Conservation (phyloP, 1,140 invertebrate species). For the Dufourea novaeangliae region DNA sequence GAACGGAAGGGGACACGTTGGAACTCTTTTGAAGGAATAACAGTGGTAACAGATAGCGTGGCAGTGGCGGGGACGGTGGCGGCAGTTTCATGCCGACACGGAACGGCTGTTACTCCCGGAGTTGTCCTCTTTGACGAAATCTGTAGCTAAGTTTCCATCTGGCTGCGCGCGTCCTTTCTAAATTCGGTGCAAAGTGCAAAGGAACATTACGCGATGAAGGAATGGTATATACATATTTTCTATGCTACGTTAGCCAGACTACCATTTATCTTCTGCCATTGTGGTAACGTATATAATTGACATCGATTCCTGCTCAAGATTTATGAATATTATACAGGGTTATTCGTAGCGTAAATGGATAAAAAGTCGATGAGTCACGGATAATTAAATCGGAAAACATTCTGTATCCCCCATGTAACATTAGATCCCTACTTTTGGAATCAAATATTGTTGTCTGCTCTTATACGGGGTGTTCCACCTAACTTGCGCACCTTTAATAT, state of each 20-base stretch:
- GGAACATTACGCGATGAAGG: conserved; percentile 6
- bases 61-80: no score
- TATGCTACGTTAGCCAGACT: neutral
- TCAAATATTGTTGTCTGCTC: no score
- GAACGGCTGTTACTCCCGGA: conserved; percentile 26
- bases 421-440: no score
- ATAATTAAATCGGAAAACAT: no score
- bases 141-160: conserved; percentile 23
- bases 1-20: conserved; percentile 7
- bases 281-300: neutral
- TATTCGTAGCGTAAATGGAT: no score
- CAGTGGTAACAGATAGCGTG: conserved; percentile 27
- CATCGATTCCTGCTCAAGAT: neutral
- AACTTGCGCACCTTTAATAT: no score
- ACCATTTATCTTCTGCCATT: no score
- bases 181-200: conserved; percentile 24
- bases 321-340: no score
- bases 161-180: conserved; percentile 11
- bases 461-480: no score
- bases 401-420: no score
- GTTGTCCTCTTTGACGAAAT: conserved; percentile 45
- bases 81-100: conserved; percentile 39
- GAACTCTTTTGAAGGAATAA: conserved; percentile 37
- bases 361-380: no score
- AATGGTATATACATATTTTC: conserved; percentile 8